A percentile compares a stretch with the other conserved stretches of the same genome.
Evolutionary conservation across 2,113 vertebrate genomes (phyloP).

Genomic region (Euleptes europaea): DNA sequence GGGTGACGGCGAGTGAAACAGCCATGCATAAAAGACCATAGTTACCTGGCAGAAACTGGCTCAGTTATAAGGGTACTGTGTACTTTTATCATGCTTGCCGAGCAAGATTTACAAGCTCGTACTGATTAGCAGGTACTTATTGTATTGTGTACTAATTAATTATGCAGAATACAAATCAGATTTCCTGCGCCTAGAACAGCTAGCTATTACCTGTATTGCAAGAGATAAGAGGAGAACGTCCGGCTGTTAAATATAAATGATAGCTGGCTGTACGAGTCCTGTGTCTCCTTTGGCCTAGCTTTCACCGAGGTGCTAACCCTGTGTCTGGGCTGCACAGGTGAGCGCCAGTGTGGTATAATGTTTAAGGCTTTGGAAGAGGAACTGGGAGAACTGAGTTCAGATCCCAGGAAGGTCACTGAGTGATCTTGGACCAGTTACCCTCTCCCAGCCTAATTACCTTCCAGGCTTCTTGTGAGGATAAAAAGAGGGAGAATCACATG

Average conservation of each 20-base stretch:
- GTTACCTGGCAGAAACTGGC: not conserved
- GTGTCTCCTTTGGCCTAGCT: not conserved
- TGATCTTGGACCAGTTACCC: no score
- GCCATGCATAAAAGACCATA: no score
- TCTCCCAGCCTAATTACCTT: not conserved
- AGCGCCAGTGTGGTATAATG: no score
- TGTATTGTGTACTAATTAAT: not conserved
- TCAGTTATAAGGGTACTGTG: not conserved
- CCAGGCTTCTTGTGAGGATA: not conserved
- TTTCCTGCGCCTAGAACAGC: not conserved
- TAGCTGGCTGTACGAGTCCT: accelerated
- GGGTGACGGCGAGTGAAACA: no score
- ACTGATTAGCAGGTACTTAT: not conserved
- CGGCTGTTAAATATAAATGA: slow-evolving; percentile 5
- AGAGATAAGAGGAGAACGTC: not conserved
- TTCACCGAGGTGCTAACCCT: no score
- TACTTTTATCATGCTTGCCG: not conserved
- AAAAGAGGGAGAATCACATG: not conserved
- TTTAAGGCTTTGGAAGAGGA: no score
- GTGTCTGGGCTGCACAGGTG: no score
- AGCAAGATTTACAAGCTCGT: not conserved
- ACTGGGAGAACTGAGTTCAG: no score
- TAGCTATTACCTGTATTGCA: not conserved
- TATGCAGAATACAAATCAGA: not conserved
- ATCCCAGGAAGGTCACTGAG: no score